A percentile compares a stretch with the other conserved stretches of the same genome.
Conservation (phyloP, 2,797 vertebrate genomes). For the Malacoctenus gilli region DNA sequence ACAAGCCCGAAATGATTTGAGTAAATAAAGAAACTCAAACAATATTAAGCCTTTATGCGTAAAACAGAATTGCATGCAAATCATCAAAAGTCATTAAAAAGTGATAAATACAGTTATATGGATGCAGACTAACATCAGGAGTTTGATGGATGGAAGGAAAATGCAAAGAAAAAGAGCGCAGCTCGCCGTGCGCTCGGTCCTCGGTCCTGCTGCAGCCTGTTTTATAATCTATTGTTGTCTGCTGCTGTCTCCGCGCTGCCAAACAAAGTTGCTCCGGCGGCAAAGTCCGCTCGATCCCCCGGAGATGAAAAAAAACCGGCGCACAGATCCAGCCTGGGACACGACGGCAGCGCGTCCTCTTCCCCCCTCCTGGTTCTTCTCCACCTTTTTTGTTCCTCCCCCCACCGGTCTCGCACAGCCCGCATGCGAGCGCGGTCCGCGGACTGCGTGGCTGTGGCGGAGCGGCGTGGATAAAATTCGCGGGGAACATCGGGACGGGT, state of each 20-base stretch:
- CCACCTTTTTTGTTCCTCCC: no score
- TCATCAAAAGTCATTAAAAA: no score
- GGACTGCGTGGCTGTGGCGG: slow-evolving; percentile 45
- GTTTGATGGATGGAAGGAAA: background rate
- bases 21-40: no score
- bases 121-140: no score
- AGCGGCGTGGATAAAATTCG: slow-evolving; percentile 66
- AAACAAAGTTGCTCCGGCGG: slow-evolving; percentile 35
- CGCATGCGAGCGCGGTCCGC: slow-evolving; percentile 30
- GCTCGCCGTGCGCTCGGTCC: slow-evolving; percentile 6
- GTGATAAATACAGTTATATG: no score
- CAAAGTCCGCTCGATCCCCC: slow-evolving; percentile 9
- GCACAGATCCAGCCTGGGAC: slow-evolving; percentile 1
- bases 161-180: background rate
- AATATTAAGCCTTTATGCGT: no score
- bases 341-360: background rate
- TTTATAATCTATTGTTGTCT: slow-evolving; percentile 63
- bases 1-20: no score
- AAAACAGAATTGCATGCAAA: background rate
- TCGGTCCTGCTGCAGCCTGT: slow-evolving; percentile 46
- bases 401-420: background rate
- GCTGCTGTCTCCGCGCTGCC: slow-evolving; percentile 15
- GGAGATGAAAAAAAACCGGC: slow-evolving; percentile 1
- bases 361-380: no score
- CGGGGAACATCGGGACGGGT: slow-evolving; percentile 72